Percentiles rank a stretch among this genome's conserved stretches.
Evolutionary conservation across 53 echinoderm and acorn worm species (phyloP).

Genomic region (Patiria pectinifera): DNA sequence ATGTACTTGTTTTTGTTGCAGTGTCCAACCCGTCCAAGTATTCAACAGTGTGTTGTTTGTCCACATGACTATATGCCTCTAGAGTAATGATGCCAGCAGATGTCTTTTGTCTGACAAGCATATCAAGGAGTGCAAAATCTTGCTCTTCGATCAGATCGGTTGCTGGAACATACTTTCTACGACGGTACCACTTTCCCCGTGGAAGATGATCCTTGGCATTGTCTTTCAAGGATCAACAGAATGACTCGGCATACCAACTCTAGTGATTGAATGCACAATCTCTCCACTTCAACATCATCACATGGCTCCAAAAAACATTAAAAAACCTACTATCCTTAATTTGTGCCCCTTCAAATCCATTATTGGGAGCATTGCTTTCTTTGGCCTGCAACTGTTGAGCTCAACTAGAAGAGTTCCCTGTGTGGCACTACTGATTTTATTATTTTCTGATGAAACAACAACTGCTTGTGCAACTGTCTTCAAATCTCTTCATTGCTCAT

Average conservation of each 20-base stretch:
- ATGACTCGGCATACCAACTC: too few species aligned
- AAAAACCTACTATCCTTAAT: too few species aligned
- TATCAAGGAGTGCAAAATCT: conserved; percentile 70
- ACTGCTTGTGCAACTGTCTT: background rate
- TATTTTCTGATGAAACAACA: background rate
- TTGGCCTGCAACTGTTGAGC: background rate
- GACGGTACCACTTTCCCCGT: conserved; percentile 45
- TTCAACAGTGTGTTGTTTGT: conserved; percentile 51
- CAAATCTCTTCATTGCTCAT: background rate
- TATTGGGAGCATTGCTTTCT: background rate
- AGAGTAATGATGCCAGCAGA: conserved; percentile 49
- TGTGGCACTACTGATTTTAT: background rate
- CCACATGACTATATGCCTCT: conserved; percentile 73
- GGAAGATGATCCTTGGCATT: conserved; percentile 63
- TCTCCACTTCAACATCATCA: too few species aligned
- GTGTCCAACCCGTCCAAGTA: conserved; percentile 56
- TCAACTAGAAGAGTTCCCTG: background rate
- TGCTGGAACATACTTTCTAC: conserved; percentile 10
- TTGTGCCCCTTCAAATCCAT: conserved; percentile 23
- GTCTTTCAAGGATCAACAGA: too few species aligned
- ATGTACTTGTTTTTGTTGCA: conserved; percentile 24
- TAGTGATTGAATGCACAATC: too few species aligned
- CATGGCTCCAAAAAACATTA: too few species aligned
- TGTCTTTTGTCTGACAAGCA: conserved; percentile 57
- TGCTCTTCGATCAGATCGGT: conserved; percentile 65